phyloP scores from a whole-genome alignment of 2,888 invertebrate genomes.

The Drosophila melanosoma region DNA sequence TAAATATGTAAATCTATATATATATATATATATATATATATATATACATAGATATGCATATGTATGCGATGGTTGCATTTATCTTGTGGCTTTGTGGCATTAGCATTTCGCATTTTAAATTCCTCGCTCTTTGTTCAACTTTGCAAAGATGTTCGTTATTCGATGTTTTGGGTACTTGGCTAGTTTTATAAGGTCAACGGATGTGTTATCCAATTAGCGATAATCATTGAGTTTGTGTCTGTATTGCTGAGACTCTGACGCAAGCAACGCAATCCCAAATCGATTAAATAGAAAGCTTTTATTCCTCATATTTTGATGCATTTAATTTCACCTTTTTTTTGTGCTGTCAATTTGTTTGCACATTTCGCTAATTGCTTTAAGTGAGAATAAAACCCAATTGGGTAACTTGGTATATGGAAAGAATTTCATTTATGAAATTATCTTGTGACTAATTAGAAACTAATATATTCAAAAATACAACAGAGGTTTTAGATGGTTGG shows the following conservation, averaged over 20 bases:
- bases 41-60: slow-evolving; percentile 18
- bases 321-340: background rate
- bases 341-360: background rate
- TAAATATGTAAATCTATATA: background rate
- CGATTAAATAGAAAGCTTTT: slow-evolving; percentile 13
- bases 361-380: background rate
- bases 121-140: slow-evolving; percentile 37
- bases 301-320: background rate
- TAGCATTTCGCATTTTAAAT: slow-evolving; percentile 72
- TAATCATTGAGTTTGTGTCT: slow-evolving; percentile 53
- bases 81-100: slow-evolving; percentile 60
- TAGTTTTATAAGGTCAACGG: slow-evolving; percentile 61
- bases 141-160: slow-evolving; percentile 36
- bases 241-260: slow-evolving; percentile 29
- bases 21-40: slow-evolving; percentile 18
- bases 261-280: slow-evolving; percentile 17
- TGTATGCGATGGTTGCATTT: slow-evolving; percentile 39
- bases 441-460: background rate
- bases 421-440: background rate
- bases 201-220: slow-evolving; percentile 76
- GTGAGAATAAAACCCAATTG: background rate
- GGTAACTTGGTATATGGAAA: background rate
- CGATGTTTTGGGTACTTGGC: slow-evolving; percentile 21
- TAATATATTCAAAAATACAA: background rate
- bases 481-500: background rate